These are phyloP conservation scores for Aegotheles bennettii DNA, from an alignment of 2,113 vertebrate species.

Conservation along the genomic window DNA sequence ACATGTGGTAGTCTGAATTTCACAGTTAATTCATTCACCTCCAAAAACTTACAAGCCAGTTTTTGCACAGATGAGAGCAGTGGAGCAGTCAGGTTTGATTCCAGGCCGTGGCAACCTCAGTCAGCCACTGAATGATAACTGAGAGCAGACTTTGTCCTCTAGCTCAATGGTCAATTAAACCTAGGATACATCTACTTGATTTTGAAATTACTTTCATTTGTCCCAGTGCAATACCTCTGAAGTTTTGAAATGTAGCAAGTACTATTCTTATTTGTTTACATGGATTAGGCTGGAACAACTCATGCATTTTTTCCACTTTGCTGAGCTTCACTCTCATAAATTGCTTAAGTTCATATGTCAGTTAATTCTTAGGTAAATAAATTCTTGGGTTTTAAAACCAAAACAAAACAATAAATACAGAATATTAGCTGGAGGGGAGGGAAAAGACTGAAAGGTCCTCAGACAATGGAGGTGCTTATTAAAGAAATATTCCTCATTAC, in stretches of 20 bases:
- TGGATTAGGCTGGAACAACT: not conserved
- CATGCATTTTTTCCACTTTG: not conserved
- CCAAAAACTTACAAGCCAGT: not conserved
- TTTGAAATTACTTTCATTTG: not conserved
- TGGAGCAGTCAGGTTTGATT: not conserved
- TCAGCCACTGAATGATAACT: not conserved
- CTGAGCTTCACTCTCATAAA: not conserved
- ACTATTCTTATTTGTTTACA: not conserved
- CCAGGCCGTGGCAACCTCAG: not conserved
- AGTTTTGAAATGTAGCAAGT: not conserved
- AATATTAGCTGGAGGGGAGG: not conserved
- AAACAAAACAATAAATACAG: not conserved
- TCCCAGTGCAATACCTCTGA: not conserved
- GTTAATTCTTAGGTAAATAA: not conserved
- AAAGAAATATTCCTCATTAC: not conserved
- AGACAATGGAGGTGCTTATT: not conserved
- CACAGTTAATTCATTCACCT: not conserved
- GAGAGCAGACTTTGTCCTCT: not conserved
- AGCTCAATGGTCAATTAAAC: not conserved
- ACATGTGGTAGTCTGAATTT: not conserved
- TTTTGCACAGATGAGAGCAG: not conserved
- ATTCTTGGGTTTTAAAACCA: not conserved
- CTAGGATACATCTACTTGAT: not conserved
- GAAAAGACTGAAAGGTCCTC: not conserved
- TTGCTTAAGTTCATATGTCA: slow-evolving; percentile 4